These are phyloP conservation scores for Ectemnius cavifrons DNA, from an alignment of 2,888 invertebrate genomes.

Conservation along the genomic window DNA sequence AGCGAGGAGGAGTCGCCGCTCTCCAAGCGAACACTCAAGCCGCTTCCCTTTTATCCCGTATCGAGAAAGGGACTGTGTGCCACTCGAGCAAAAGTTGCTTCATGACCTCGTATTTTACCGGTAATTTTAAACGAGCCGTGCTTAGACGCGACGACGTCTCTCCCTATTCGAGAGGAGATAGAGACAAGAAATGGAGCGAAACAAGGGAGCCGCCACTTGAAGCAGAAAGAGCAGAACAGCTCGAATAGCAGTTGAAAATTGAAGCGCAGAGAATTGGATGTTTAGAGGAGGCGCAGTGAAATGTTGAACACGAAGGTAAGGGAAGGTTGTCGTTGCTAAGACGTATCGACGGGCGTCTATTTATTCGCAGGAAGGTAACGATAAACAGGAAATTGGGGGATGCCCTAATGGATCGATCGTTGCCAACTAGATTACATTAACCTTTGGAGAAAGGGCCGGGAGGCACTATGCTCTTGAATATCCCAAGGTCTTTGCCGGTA, in stretches of 20 bases:
- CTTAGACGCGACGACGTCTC: neutral
- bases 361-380: conserved; percentile 11
- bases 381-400: conserved; percentile 33
- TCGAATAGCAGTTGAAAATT: conserved; percentile 6
- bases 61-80: conserved; percentile 32
- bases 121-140: conserved; percentile 6
- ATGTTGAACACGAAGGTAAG: too few relatives aligned
- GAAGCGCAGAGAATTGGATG: neutral
- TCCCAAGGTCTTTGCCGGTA: conserved; percentile 30
- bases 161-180: neutral
- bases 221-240: conserved; percentile 14
- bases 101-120: neutral
- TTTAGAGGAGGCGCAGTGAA: too few relatives aligned
- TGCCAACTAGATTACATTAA: conserved; percentile 42
- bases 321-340: too few relatives aligned
- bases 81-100: neutral
- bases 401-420: conserved; percentile 32
- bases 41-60: conserved; percentile 19
- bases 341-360: too few relatives aligned
- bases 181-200: neutral
- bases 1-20: conserved; percentile 18
- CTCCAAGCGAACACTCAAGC: conserved; percentile 36
- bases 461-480: conserved; percentile 33
- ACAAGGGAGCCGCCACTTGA: conserved; percentile 8
- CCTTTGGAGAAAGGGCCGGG: conserved; percentile 19